These are phyloP conservation scores for Cotesia glomerata DNA, from an alignment of 1,140 invertebrate genomes.

Conservation along the genomic window DNA sequence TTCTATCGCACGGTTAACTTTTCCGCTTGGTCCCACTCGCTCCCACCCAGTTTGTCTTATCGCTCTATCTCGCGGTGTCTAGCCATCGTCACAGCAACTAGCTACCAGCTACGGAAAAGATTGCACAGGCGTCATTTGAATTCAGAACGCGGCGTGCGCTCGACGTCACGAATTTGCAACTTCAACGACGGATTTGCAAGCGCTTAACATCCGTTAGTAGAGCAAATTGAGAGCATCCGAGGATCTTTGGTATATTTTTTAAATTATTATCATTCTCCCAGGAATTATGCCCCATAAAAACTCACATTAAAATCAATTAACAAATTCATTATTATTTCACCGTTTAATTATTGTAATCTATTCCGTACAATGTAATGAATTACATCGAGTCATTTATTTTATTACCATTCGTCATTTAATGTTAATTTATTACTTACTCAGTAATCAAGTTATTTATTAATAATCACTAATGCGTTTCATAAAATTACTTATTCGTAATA, in stretches of 20 bases:
- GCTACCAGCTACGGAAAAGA: not conserved
- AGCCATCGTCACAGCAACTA: slow-evolving; percentile 4
- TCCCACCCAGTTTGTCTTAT: not conserved
- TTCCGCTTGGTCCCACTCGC: not conserved
- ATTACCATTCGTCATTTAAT: too few relatives aligned
- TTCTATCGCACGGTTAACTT: too few relatives aligned
- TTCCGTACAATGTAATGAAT: too few relatives aligned
- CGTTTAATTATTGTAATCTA: too few relatives aligned
- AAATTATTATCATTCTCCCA: not conserved
- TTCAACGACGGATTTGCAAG: slow-evolving; percentile 28
- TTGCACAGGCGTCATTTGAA: slow-evolving; percentile 25
- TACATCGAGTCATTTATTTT: too few relatives aligned
- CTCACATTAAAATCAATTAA: not conserved
- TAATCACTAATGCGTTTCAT: too few relatives aligned
- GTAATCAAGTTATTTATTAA: too few relatives aligned
- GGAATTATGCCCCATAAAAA: not conserved
- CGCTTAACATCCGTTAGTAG: slow-evolving; percentile 23
- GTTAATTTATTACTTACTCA: too few relatives aligned
- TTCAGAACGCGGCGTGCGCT: slow-evolving; percentile 6
- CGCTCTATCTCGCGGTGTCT: not conserved
- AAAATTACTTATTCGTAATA: too few relatives aligned
- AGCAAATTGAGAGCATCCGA: slow-evolving; percentile 25
- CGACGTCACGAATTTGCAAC: slow-evolving; percentile 22
- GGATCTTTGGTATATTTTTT: not conserved
- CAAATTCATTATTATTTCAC: not conserved